Base-by-base conservation (phyloP, 2,113 vertebrate species). In the Mesoclemmys tuberculata region DNA sequence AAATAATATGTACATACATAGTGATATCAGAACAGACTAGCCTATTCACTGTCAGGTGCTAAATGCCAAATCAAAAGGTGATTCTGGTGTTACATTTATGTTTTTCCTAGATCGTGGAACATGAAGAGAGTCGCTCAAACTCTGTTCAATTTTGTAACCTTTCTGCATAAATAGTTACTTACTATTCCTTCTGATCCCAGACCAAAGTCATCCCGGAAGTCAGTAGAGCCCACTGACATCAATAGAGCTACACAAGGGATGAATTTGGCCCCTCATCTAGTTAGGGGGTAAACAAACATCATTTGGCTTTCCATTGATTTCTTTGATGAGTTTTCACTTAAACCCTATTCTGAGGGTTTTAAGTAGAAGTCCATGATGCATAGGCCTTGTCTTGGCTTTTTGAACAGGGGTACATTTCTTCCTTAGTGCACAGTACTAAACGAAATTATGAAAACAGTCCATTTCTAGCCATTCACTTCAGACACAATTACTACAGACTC, bases 241-340 rank as follows among this genome's bases (percentile, higher is more conserved):
- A 87, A 86, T 2, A 92, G 74, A 86, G 82, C 87, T 71, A 29
- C 29, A 56, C 71, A 68, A 61, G 82, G 94, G 54, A 94, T 51
- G 16, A 84, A 74, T 95, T 92, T 94, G 71, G 84, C 85, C 54
- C 78, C 93, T 81, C 82, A 84, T 81, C 49, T 87, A 44, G 46
- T 89, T 46, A 0, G 1, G 41, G 38, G 85, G 82, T 78, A 92
- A 95, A 94, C 85, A 93, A 93, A 93, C 81, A 95, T 81, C 41
- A 10, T 79, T 95, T 95, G 93, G 90, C 92, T 90, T 95, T 79
- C 31, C 46, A 88, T 77, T 86, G 89, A 95, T 96, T 97, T 92
- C 80, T 95, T 93, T 92, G 84, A 93, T 82, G 95, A 90, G 95
- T 94, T 93, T 74, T 92, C 85, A 92, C 84, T 88, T 78, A 82